Evolutionary conservation across 2,113 vertebrate species (phyloP).

Genomic region (Sakesphorus luctuosus): DNA sequence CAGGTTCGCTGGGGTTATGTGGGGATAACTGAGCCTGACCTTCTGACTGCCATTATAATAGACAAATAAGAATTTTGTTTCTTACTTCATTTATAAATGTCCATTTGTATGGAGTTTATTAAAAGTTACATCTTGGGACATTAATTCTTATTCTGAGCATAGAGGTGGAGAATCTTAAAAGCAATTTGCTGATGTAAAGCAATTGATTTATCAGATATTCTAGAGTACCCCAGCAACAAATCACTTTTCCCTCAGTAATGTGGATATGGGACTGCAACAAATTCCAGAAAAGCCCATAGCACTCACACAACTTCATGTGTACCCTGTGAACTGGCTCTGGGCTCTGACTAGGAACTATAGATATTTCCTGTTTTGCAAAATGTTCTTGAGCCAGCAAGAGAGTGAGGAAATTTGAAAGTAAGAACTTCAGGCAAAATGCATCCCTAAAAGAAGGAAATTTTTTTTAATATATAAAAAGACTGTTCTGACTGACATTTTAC

Average conservation of each 20-base stretch:
- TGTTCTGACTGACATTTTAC: neutral
- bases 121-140: neutral
- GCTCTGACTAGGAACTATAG: neutral
- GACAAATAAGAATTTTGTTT: neutral
- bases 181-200: neutral
- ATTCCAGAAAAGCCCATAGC: neutral
- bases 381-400: neutral
- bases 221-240: neutral
- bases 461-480: neutral
- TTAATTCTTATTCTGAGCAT: neutral
- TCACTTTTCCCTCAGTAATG: neutral
- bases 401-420: neutral
- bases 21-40: constrained; percentile 49
- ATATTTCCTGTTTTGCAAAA: constrained; percentile 31
- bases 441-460: neutral
- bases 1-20: constrained; percentile 38
- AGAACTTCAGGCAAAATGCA: neutral
- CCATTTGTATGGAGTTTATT: fast-evolving
- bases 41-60: neutral
- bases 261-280: neutral
- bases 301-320: neutral
- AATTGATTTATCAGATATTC: neutral
- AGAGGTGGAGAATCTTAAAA: neutral
- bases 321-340: neutral
- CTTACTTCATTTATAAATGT: neutral